phyloP scores from a whole-genome alignment of 2,797 vertebrate species.

The Gadopsis marmoratus region DNA sequence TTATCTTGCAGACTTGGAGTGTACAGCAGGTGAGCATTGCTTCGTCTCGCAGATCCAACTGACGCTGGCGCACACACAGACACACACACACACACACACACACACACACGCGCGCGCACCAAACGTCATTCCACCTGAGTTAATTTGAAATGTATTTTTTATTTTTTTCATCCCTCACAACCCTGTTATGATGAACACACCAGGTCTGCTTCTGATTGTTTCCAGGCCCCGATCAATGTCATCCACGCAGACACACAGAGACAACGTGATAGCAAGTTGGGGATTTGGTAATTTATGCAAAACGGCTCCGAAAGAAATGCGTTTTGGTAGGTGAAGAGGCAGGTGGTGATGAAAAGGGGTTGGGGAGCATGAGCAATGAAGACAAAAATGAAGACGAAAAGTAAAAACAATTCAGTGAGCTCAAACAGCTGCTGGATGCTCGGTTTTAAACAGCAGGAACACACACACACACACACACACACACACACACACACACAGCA shows the following conservation, averaged over 20 bases:
- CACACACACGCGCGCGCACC: not conserved
- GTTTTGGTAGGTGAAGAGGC: constrained; percentile 14
- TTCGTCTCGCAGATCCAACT: constrained; percentile 4
- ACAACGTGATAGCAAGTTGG: not conserved
- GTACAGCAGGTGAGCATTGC: constrained; percentile 16
- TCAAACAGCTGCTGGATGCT: constrained; percentile 28
- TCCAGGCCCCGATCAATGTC: constrained; percentile 24
- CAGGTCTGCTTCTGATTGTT: constrained; percentile 23
- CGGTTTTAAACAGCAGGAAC: not conserved
- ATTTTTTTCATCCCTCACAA: not conserved
- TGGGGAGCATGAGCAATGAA: not conserved
- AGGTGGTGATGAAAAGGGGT: constrained; percentile 21
- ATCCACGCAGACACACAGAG: constrained; percentile 29
- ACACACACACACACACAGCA: not conserved
- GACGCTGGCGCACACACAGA: not conserved
- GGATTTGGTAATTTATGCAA: constrained; percentile 45
- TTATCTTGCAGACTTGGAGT: constrained; percentile 16
- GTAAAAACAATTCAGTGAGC: constrained; percentile 22
- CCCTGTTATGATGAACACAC: constrained; percentile 20
- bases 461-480: not conserved
- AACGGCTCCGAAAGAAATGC: constrained; percentile 9
- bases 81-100: not conserved
- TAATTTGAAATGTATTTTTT: constrained; percentile 29
- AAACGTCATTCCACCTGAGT: constrained; percentile 3
- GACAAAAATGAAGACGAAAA: not conserved